phyloP scores from a whole-genome alignment of 2,888 invertebrate species.

The Eupithecia exiguata region DNA sequence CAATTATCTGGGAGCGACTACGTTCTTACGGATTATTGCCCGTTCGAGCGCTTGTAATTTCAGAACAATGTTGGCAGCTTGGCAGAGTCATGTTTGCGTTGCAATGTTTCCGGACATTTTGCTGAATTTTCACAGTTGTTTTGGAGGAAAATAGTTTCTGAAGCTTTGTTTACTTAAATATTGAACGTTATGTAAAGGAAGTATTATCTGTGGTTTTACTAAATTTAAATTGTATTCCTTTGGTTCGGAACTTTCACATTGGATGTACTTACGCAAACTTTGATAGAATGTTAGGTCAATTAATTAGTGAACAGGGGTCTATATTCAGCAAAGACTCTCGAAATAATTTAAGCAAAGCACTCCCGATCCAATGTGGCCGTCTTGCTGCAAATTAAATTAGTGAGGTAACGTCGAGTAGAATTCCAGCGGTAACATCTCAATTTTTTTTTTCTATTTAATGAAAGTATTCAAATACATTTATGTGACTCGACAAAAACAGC shows the following conservation, averaged over 20 bases:
- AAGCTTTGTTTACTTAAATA: constrained; percentile 4
- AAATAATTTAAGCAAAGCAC: constrained; percentile 35
- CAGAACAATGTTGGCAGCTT: constrained; percentile 28
- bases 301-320: constrained; percentile 19
- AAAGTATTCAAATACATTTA: constrained; percentile 44
- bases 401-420: constrained; percentile 31
- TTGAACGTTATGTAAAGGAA: background rate
- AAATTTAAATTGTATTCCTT: background rate
- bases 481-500: too few species aligned
- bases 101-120: constrained; percentile 11
- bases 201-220: background rate
- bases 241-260: background rate
- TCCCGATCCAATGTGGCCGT: constrained; percentile 30
- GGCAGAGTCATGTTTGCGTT: constrained; percentile 17
- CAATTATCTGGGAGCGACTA: constrained; percentile 56
- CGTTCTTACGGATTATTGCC: constrained; percentile 38
- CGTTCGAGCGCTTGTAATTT: constrained; percentile 34
- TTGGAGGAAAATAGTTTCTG: constrained; percentile 4
- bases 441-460: constrained; percentile 39
- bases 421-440: constrained; percentile 34
- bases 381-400: constrained; percentile 44
- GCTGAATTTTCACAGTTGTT: constrained; percentile 17
- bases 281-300: constrained; percentile 5
- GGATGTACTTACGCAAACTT: background rate
- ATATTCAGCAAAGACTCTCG: constrained; percentile 31